These are phyloP conservation scores for Seriola aureovittata DNA, from an alignment of 2,113 vertebrate species.

Conservation along the genomic window DNA sequence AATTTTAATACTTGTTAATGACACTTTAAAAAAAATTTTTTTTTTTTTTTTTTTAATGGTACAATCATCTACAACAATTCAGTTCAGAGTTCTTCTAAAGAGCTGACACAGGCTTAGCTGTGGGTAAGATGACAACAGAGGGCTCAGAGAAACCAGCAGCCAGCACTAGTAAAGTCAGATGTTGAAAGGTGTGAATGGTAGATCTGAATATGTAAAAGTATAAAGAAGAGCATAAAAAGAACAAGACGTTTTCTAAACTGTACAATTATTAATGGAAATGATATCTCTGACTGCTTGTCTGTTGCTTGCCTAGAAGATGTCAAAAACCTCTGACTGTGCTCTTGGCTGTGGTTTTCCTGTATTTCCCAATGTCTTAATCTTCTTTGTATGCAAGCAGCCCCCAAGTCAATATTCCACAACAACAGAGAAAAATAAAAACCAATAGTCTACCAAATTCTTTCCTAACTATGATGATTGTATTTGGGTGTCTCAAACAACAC, in stretches of 20 bases:
- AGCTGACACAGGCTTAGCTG: background rate
- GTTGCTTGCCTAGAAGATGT: constrained; percentile 36
- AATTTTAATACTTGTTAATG: background rate
- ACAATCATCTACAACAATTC: background rate
- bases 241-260: constrained; percentile 25
- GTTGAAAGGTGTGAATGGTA: background rate
- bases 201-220: background rate
- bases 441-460: constrained; percentile 39
- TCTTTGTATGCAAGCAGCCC: constrained; percentile 31
- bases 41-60: background rate
- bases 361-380: constrained; percentile 9
- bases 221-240: background rate
- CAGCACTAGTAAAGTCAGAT: background rate
- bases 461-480: constrained; percentile 59
- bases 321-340: constrained; percentile 30
- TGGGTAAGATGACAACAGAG: background rate
- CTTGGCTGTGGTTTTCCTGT: constrained; percentile 16
- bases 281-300: constrained; percentile 35
- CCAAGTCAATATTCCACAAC: constrained; percentile 13
- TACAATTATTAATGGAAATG: constrained; percentile 62
- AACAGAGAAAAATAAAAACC: constrained; percentile 20
- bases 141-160: background rate
- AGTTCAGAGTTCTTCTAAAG: background rate
- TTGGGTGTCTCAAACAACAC: constrained; percentile 64
- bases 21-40: too few species aligned